Evolutionary conservation across 1,140 invertebrate genomes (phyloP).

Genomic region (Caenorhabditis latens): DNA sequence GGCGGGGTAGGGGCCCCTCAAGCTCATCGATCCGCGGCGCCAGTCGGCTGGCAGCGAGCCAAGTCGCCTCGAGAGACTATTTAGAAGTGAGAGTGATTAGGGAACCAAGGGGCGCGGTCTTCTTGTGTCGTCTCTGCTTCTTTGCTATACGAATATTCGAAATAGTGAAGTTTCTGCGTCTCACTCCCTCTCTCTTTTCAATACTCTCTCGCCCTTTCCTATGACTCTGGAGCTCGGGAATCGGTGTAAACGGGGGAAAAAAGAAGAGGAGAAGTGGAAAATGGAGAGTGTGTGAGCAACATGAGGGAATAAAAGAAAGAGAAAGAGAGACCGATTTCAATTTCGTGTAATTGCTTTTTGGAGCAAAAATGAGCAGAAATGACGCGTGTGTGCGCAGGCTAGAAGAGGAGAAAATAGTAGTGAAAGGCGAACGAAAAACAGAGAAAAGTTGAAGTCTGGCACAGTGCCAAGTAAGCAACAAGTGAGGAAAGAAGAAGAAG

Average conservation of each 20-base stretch:
- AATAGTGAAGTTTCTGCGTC: slow-evolving; percentile 23
- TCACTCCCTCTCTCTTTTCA: not conserved
- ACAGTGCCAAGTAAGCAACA: not conserved
- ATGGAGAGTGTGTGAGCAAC: not conserved
- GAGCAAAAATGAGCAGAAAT: slow-evolving; percentile 2
- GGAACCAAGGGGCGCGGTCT: not conserved
- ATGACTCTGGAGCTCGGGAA: not conserved
- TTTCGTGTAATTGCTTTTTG: slow-evolving; percentile 56
- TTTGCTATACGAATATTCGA: slow-evolving; percentile 54
- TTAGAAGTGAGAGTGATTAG: not conserved
- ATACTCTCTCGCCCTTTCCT: not conserved
- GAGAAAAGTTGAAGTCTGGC: not conserved
- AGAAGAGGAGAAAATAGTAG: not conserved
- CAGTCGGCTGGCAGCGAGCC: slow-evolving; percentile 52
- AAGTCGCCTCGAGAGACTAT: not conserved
- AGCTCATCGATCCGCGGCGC: slow-evolving; percentile 53
- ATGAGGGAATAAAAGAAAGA: not conserved
- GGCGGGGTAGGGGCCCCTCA: not conserved
- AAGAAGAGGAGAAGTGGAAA: not conserved
- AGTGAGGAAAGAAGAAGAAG: too few species aligned
- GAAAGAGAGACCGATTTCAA: slow-evolving; percentile 27
- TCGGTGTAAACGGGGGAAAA: not conserved
- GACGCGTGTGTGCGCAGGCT: slow-evolving; percentile 6
- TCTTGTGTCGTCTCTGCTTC: not conserved
- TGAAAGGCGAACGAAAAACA: not conserved